Percentiles rank a stretch among this genome's conserved stretches.
These are phyloP conservation scores for Anhinga anhinga DNA, from an alignment of 2,113 vertebrate species.

Conservation along the genomic window DNA sequence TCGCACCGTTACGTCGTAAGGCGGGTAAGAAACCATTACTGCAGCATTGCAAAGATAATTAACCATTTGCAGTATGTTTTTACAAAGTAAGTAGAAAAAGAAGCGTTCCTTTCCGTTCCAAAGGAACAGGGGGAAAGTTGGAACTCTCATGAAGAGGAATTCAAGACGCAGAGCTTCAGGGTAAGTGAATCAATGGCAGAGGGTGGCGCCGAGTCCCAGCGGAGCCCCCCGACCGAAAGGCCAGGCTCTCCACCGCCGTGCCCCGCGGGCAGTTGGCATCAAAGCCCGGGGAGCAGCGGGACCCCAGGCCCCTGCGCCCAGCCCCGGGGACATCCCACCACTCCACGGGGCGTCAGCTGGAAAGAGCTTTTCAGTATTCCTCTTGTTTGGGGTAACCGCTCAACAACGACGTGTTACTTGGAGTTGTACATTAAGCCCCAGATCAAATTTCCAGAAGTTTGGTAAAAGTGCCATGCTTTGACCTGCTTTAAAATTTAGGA, in stretches of 20 bases:
- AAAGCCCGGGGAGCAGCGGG: background rate
- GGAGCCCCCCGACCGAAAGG: too few relatives aligned
- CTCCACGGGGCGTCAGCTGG: fast-evolving
- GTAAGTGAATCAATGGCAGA: too few relatives aligned
- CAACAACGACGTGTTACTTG: fast-evolving
- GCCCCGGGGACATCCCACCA: fast-evolving
- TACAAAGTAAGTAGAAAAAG: background rate
- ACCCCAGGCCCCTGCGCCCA: fast-evolving
- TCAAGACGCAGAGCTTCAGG: background rate
- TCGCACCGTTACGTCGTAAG: background rate
- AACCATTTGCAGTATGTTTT: fast-evolving
- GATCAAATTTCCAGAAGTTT: background rate
- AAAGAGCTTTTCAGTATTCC: background rate
- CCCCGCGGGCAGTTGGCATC: fast-evolving
- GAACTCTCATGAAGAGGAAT: background rate
- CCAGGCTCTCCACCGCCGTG: background rate
- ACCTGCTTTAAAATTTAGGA: background rate
- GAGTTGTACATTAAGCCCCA: background rate
- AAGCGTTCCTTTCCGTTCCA: background rate
- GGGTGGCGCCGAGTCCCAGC: too few relatives aligned
- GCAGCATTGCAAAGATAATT: background rate
- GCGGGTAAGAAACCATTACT: background rate
- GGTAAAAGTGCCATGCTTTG: background rate
- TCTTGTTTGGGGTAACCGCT: too few relatives aligned
- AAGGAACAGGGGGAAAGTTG: fast-evolving